Evolutionary conservation across 1,140 invertebrate species (phyloP).

Genomic region (Drosophila virilis): DNA sequence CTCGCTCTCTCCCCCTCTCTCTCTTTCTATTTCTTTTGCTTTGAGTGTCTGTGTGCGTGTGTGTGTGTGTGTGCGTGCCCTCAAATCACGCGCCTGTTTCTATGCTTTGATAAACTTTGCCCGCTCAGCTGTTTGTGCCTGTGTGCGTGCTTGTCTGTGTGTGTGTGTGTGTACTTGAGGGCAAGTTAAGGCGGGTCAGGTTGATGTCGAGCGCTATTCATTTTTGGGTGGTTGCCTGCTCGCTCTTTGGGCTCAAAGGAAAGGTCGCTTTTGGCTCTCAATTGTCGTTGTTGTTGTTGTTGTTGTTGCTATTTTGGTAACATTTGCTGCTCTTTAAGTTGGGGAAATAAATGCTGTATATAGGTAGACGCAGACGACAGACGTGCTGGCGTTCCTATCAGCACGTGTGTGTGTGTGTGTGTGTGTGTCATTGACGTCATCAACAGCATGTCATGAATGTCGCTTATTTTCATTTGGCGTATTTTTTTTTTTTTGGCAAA

Average conservation of each 20-base stretch:
- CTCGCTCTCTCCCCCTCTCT: neutral
- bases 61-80: conserved; percentile 25
- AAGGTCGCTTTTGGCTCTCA: conserved; percentile 9
- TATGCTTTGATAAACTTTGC: conserved; percentile 69
- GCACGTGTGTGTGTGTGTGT: conserved; percentile 8
- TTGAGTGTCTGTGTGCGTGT: conserved; percentile 1
- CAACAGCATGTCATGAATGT: conserved; percentile 82
- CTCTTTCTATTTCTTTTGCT: neutral
- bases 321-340: conserved; percentile 30
- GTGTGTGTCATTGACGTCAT: conserved; percentile 74
- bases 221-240: conserved; percentile 30
- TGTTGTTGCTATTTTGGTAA: conserved; percentile 36
- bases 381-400: conserved; percentile 44
- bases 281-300: conserved; percentile 15
- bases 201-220: conserved; percentile 44
- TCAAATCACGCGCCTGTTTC: conserved; percentile 73
- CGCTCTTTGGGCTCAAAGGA: conserved; percentile 29
- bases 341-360: conserved; percentile 30
- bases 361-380: conserved; percentile 32
- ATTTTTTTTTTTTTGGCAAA: conserved; percentile 45
- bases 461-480: conserved; percentile 56
- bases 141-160: conserved; percentile 1
- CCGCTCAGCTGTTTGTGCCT: conserved; percentile 48
- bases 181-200: conserved; percentile 80
- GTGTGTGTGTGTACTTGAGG: conserved; percentile 35